A percentile compares a stretch with the other conserved stretches of the same genome.
These are phyloP conservation scores for Umimayanthus chanpuru DNA, from an alignment of 92 coral and sea anemone species.

Conservation along the genomic window DNA sequence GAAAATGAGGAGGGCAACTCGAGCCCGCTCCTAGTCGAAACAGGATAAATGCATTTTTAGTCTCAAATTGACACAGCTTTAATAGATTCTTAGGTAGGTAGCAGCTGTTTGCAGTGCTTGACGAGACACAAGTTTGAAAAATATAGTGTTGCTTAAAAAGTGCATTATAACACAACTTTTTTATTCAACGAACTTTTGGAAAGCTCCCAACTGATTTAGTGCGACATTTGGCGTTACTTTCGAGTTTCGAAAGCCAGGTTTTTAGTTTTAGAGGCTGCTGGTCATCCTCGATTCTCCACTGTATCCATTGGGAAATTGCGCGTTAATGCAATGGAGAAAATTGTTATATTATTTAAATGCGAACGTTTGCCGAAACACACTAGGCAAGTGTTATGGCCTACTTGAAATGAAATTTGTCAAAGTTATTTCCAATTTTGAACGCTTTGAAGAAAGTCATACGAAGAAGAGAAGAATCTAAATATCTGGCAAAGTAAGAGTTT, in stretches of 20 bases:
- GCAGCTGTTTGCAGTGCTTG: background rate
- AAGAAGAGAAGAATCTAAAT: too few species aligned
- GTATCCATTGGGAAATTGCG: background rate
- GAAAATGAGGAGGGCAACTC: background rate
- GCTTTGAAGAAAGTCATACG: too few species aligned
- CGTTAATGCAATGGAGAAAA: background rate
- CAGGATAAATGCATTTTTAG: too few species aligned
- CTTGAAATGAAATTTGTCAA: background rate
- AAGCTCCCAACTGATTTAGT: background rate
- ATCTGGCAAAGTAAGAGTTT: too few species aligned
- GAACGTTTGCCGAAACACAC: background rate
- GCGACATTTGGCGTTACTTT: background rate
- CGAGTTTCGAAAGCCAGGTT: background rate
- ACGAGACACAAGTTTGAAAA: too few species aligned
- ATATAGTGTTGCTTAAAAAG: background rate
- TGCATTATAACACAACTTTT: too few species aligned
- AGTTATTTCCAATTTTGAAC: too few species aligned
- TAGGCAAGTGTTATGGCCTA: background rate
- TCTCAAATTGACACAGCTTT: background rate
- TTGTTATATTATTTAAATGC: background rate
- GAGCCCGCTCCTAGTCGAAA: background rate
- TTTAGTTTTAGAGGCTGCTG: conserved; percentile 12
- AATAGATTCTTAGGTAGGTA: background rate
- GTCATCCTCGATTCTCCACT: conserved; percentile 10
- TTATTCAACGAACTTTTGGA: background rate